Percentiles rank a stretch among this genome's conserved stretches.
Conservation (phyloP, 2,113 vertebrate genomes). For the Vireo altiloquus region DNA sequence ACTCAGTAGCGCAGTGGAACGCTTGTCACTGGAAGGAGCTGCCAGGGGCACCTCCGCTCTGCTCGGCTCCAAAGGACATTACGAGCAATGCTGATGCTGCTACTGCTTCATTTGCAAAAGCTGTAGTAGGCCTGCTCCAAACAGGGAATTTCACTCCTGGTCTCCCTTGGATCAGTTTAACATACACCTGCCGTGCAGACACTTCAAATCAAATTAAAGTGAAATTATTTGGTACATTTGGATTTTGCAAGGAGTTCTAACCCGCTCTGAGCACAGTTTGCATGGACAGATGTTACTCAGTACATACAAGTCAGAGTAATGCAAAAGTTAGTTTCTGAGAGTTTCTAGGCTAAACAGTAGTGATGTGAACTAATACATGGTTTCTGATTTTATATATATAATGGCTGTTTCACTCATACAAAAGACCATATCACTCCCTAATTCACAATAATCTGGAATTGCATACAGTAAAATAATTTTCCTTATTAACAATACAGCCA, state of each 20-base stretch:
- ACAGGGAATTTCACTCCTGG: neutral
- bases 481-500: neutral
- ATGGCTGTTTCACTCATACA: neutral
- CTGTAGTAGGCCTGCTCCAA: neutral
- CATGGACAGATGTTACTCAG: no score
- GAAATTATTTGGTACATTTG: neutral
- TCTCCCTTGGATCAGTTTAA: neutral
- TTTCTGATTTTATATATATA: neutral
- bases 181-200: neutral
- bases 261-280: neutral
- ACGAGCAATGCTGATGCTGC: neutral
- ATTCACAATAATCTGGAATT: neutral
- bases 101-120: neutral
- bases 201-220: neutral
- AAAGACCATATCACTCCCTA: neutral
- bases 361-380: neutral
- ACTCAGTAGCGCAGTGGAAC: fast-evolving
- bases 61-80: neutral
- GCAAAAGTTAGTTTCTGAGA: neutral
- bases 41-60: neutral
- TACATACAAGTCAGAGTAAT: neutral
- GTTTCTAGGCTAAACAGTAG: neutral
- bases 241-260: neutral
- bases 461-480: neutral
- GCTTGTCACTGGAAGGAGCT: neutral